Evolutionary conservation across 2,888 invertebrate genomes (phyloP), one percentile per base, ranked within the genome.

Genomic region (Lithophane semibrunnea): DNA sequence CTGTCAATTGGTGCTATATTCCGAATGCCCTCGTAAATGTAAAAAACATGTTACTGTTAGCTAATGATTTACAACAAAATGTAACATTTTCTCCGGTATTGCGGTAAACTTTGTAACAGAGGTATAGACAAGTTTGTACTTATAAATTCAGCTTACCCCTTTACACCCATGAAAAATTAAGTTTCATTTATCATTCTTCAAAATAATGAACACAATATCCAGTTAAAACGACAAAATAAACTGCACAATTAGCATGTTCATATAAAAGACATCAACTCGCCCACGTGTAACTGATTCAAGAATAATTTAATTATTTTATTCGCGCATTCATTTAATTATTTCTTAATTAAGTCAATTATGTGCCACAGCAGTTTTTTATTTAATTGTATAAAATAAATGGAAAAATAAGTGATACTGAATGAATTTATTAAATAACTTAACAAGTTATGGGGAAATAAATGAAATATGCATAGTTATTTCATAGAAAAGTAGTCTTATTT

Each of bases 201-300:
- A 21, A 54, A 37, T n/a, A 29, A 47, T 37, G 2, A 42, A 56
- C 29, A 16, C 29, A 56, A 29, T 44, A 4, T 73, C 12, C 10
- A 21, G 24, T 24, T 16, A 21, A 49, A 61, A 18, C 13, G 3
- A 74, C 12, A 24, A 47, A 63, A 29, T 58, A 56, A 29, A 73
- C 10, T 12, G 29, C 10, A 54, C 18, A 49, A 79, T 66, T 47
- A 29, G 24, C 18, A 75, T 47, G n/a, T 29, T 47, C 71, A 78
- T 86, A 84, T 67, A 81, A 88, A 88, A 88, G 88, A 88, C 87
- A 80, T 88, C 84, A 88, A 88, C 88, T 88, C 88, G 79, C 29
- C 0, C 63, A 12, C 29, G 0, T 1, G 0, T 16, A 0, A 2
- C 8, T 5, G 10, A 18, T 58, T 18, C 9, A 21, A 52, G 64